Evolutionary conservation across 2,797 vertebrate genomes (phyloP).

Genomic region (Phrynocephalus guinanensis): DNA sequence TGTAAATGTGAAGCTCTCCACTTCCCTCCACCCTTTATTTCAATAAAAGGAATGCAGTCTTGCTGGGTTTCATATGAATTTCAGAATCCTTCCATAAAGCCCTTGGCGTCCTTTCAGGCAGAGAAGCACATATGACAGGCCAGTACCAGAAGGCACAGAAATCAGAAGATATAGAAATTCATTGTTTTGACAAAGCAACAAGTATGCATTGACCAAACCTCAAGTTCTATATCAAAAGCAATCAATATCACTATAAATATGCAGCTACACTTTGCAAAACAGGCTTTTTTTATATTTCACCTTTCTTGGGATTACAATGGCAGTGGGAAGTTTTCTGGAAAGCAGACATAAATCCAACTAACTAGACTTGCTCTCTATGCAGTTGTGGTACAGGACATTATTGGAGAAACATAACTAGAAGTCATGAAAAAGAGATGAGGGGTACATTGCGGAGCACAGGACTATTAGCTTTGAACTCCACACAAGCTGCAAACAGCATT

Average conservation of each 20-base stretch:
- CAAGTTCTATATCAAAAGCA: neutral
- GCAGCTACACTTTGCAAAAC: too few relatives aligned
- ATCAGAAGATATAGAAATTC: neutral
- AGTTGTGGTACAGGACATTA: neutral
- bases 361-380: too few relatives aligned
- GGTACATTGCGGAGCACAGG: too few relatives aligned
- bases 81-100: neutral
- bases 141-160: neutral
- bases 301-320: too few relatives aligned
- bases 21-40: neutral
- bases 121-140: too few relatives aligned
- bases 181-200: neutral
- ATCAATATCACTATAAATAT: neutral
- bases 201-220: neutral
- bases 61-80: neutral
- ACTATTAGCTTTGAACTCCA: too few relatives aligned
- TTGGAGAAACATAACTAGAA: neutral
- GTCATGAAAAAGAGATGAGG: neutral
- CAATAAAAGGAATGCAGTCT: neutral
- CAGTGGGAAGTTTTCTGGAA: neutral
- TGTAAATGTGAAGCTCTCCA: neutral
- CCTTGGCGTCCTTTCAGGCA: neutral
- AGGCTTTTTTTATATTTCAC: neutral
- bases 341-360: neutral
- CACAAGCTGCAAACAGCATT: neutral